Evolutionary conservation across 2,797 vertebrate genomes (phyloP).

Genomic region (Pseudochromis fuscus): DNA sequence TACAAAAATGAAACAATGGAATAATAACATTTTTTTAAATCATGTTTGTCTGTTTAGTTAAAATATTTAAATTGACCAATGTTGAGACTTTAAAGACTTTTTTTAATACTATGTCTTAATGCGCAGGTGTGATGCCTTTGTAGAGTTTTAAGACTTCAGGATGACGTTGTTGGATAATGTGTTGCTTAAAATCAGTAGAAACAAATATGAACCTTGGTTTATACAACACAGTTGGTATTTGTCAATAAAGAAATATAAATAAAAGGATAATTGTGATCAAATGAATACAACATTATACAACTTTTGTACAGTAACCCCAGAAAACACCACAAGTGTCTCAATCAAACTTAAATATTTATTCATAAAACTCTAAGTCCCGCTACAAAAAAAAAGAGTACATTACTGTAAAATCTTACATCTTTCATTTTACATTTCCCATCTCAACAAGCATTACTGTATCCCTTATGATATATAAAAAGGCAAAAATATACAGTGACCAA

Average conservation of each 20-base stretch:
- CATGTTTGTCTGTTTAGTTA: neutral
- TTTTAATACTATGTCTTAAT: neutral
- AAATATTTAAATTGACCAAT: neutral
- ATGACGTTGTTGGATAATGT: neutral
- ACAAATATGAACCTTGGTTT: constrained; percentile 15
- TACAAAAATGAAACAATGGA: neutral
- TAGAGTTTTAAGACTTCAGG: neutral
- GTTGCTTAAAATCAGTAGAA: constrained; percentile 12
- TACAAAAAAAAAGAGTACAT: constrained; percentile 72
- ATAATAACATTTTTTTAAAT: neutral
- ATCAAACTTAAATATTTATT: constrained; percentile 95
- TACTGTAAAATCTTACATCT: constrained; percentile 85
- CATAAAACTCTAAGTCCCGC: constrained; percentile 86
- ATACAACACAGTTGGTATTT: neutral
- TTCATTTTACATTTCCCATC: constrained; percentile 62
- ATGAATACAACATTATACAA: neutral
- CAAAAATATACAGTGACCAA: constrained; percentile 74
- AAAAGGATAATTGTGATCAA: neutral
- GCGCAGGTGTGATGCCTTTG: neutral
- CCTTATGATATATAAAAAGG: constrained; percentile 73
- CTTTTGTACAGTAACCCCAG: neutral
- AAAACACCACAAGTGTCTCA: constrained; percentile 26
- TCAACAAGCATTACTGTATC: constrained; percentile 59
- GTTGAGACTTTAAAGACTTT: neutral
- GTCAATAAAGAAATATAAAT: constrained; percentile 29